Evolutionary conservation across 2,797 vertebrate species (phyloP), one percentile per base, ranked within the genome.

Genomic region (Monodelphis domestica): DNA sequence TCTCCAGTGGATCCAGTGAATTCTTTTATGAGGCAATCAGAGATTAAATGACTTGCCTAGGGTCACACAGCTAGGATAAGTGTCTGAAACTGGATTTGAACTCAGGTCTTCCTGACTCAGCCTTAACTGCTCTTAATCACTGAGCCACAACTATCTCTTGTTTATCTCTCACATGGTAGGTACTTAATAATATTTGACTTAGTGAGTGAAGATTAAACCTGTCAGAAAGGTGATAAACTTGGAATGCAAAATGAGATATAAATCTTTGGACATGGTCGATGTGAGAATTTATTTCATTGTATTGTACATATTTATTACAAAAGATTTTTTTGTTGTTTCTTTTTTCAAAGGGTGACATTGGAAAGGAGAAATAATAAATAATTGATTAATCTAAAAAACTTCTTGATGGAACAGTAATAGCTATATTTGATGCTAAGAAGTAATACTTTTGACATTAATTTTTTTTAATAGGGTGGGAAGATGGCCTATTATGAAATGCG

Each of bases 401-500:
- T 95, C 91, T 59, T 38, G 51, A 6, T 94, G 38, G 9, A 24
- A 84, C 21, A 50, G 38, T 21, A 84, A 84, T 10, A 53, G 2
- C 38, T 51, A 4, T 56, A 84, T 90, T n/a, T 88, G 52, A 21
- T 52, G 5, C 89, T 91, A 57, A 92, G 21, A 57, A 91, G 45
- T 10, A 12, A 3, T 53, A 57, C 89, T 94, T 45, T 91, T 38
- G 12, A 30, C 3, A 12, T 91, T 95, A 91, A 50, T 57, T 4
- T 96, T 96, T n/a, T 33, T 96, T 12, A 97, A 45, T 97, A 99
- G 99, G 99, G 99, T 50, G 99, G 99, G 12, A 99, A 98, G 96
- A 97, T 99, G 29, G 97, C 98, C 0, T 99, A 99, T 97, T 99
- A 98, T 1, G 99, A 99, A 98, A 99, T 99, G 99, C 38, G 94